phyloP scores from a whole-genome alignment of 1,140 invertebrate genomes.

The Vanessa atalanta region DNA sequence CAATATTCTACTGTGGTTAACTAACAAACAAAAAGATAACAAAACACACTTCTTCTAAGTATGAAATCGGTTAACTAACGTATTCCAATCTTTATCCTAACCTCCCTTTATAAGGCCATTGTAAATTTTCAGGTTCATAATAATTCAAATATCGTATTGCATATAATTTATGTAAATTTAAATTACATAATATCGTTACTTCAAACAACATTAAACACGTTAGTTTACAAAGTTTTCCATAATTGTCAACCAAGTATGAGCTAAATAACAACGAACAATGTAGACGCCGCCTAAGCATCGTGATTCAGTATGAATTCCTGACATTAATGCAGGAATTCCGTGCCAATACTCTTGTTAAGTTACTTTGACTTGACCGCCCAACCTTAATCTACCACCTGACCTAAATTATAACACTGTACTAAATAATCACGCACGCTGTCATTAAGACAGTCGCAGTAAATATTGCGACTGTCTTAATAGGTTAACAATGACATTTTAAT shows the following conservation, averaged over 20 bases:
- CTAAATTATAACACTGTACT: slow-evolving; percentile 46
- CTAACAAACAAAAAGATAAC: no score
- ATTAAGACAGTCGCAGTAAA: not conserved
- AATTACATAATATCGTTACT: not conserved
- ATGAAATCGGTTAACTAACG: no score
- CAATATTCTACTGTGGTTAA: no score
- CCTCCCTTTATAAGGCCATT: not conserved
- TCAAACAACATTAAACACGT: not conserved
- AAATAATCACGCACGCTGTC: slow-evolving; percentile 2
- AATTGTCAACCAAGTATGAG: slow-evolving; percentile 29
- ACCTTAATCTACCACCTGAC: slow-evolving; percentile 63
- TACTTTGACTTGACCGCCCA: slow-evolving; percentile 55
- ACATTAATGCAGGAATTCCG: slow-evolving; percentile 75
- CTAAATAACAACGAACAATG: slow-evolving; percentile 21
- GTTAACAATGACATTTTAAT: no score
- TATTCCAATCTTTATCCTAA: no score
- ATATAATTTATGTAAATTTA: no score
- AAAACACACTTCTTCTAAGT: no score
- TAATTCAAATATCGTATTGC: no score
- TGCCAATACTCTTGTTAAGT: slow-evolving; percentile 60
- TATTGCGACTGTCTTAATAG: not conserved
- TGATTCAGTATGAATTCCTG: slow-evolving; percentile 52
- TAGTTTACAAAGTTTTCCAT: slow-evolving; percentile 15
- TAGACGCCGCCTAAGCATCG: slow-evolving; percentile 30
- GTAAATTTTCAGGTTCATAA: not conserved